Evolutionary conservation across 2,113 vertebrate genomes (phyloP).

Genomic region (Balaeniceps rex): DNA sequence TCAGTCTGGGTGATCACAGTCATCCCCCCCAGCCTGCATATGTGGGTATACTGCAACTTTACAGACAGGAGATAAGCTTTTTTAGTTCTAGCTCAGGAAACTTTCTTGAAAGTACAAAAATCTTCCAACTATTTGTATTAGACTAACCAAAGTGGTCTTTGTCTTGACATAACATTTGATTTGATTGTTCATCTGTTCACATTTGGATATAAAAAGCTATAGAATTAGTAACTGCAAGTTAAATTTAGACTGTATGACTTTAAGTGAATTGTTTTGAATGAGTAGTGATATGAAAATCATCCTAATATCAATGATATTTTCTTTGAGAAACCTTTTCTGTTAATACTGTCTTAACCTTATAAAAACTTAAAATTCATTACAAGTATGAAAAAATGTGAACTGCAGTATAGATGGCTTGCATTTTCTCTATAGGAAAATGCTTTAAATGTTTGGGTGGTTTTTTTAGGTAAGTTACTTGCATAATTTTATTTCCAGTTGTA

Average conservation of each 20-base stretch:
- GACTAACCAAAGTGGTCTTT: background rate
- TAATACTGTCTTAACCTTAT: background rate
- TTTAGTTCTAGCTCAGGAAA: background rate
- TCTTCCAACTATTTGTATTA: background rate
- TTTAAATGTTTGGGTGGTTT: background rate
- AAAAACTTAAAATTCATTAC: background rate
- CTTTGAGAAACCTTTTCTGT: background rate
- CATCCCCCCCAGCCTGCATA: background rate
- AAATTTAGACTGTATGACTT: background rate
- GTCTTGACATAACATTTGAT: background rate
- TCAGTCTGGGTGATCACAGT: background rate
- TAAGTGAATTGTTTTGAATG: background rate
- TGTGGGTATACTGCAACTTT: background rate
- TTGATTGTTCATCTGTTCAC: background rate
- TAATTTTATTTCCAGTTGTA: background rate
- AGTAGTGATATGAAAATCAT: background rate
- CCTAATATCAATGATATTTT: background rate
- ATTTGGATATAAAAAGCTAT: background rate
- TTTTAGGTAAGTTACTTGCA: background rate
- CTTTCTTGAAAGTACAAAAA: background rate
- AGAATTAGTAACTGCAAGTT: background rate
- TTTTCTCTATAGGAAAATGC: background rate
- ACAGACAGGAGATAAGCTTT: background rate
- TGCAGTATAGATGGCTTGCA: background rate
- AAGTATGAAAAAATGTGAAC: background rate